Evolutionary conservation across 2,113 vertebrate species (phyloP), one percentile per base, ranked within the genome.

Genomic region (Labeo catla): DNA sequence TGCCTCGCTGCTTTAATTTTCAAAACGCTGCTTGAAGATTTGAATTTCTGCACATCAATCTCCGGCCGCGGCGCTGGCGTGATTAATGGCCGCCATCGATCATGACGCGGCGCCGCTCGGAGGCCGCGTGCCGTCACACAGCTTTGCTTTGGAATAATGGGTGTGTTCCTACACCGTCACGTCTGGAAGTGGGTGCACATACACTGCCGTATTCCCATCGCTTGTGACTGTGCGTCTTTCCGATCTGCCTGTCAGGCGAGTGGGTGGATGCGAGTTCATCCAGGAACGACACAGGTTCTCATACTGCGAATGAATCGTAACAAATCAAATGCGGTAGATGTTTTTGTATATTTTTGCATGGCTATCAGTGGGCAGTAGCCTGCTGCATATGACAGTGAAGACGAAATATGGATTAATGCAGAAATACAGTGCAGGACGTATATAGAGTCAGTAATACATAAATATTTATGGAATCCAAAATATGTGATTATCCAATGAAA

Each of bases 91-190:
- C 87, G 86, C 93, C 92, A 95, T 95, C 92, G 93, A 95, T 95
- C 94, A 95, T 57, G 87, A 91, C 88, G 91, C 92, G 91, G 89
- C 91, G 92, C 90, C 89, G 91, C 84, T 89, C 72, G 12, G 89
- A 93, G 92, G 90, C 92, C 93, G 92, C 89, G 89, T 88, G 89
- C 91, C 87, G 86, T 89, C 92, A 93, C 90, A 92, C 91, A 93
- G 93, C 91, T 93, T 94, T 93, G 92, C 93, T 94, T 94, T 94
- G 94, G 91, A 94, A 94, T 94, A 95, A 94, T 95, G 92, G 93
- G 90, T 72, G 90, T 90, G 92, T 91, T 94, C 90, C 91, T 92
- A 92, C 89, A 86, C 85, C 47, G 43, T 63, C 76, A 61, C 16
- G 50, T 79, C 65, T 79, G 80, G 90, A 91, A 91, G 90, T 92